Conservation (phyloP, 53 echinoderm and acorn worm genomes). For the Astropecten irregularis region DNA sequence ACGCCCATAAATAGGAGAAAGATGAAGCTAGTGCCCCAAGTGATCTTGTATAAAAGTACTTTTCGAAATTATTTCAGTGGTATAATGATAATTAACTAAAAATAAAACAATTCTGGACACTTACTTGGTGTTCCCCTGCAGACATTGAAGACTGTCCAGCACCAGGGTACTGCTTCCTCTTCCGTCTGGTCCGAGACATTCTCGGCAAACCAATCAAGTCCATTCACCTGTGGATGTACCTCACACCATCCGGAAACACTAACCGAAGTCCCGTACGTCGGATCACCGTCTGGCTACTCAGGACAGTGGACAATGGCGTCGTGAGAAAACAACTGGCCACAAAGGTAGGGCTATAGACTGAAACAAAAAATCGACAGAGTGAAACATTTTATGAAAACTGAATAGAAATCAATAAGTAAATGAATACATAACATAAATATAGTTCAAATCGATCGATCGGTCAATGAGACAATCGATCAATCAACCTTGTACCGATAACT, state of each 20-base stretch:
- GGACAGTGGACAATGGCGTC: neutral
- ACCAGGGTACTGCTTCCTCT: neutral
- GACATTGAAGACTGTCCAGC: constrained; percentile 1
- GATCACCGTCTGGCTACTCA: neutral
- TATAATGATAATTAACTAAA: neutral
- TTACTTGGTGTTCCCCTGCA: too few relatives aligned
- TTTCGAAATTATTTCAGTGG: neutral
- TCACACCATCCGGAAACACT: neutral
- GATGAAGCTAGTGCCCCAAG: neutral
- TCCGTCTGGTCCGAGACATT: constrained; percentile 3
- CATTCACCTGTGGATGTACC: constrained; percentile 11
- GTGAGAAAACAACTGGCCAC: constrained; percentile 19
- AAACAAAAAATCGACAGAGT: neutral
- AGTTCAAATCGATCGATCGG: too few relatives aligned
- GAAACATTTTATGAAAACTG: neutral
- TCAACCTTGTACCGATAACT: too few relatives aligned
- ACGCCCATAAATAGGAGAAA: too few relatives aligned
- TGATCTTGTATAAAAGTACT: neutral
- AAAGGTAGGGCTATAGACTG: neutral
- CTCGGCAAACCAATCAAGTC: constrained; percentile 29
- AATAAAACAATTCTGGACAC: too few relatives aligned
- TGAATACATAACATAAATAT: too few relatives aligned
- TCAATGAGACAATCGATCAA: too few relatives aligned
- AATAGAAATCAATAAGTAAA: too few relatives aligned
- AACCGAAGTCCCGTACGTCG: constrained; percentile 25